Conservation (phyloP, 2,797 vertebrate species). For the Heteromormyrus szaboi region DNA sequence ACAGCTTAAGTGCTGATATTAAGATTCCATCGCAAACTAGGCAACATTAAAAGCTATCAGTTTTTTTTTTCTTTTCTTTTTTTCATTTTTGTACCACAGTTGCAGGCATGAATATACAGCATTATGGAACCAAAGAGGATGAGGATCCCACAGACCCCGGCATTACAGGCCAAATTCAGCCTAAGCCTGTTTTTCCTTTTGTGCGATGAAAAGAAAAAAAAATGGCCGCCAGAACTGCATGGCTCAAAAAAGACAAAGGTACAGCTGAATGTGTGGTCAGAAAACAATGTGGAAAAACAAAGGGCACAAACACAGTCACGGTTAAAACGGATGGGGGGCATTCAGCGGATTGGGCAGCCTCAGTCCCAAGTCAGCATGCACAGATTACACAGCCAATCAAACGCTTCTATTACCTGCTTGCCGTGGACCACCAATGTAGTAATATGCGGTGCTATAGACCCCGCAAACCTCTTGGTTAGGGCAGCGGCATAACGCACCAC, state of each 20-base stretch:
- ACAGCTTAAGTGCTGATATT: background rate
- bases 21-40: background rate
- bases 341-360: conserved; percentile 45
- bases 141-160: background rate
- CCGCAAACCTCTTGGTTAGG: conserved; percentile 82
- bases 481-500: conserved; percentile 82
- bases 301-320: conserved; percentile 12
- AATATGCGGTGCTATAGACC: conserved; percentile 93
- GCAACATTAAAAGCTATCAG: background rate
- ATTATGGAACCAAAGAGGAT: background rate
- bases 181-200: background rate
- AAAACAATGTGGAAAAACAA: background rate
- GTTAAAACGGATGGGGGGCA: conserved; percentile 40
- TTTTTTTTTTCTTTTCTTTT: too few relatives aligned
- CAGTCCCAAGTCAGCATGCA: background rate
- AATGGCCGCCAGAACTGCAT: background rate
- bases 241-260: background rate
- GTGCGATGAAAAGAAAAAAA: background rate
- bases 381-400: background rate
- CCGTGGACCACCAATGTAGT: conserved; percentile 94
- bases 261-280: background rate
- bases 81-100: background rate
- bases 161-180: background rate
- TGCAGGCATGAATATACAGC: background rate
- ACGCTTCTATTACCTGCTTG: conserved; percentile 83